These are phyloP conservation scores for Trematomus loennbergii DNA, from an alignment of 2,113 vertebrate species.

Conservation along the genomic window DNA sequence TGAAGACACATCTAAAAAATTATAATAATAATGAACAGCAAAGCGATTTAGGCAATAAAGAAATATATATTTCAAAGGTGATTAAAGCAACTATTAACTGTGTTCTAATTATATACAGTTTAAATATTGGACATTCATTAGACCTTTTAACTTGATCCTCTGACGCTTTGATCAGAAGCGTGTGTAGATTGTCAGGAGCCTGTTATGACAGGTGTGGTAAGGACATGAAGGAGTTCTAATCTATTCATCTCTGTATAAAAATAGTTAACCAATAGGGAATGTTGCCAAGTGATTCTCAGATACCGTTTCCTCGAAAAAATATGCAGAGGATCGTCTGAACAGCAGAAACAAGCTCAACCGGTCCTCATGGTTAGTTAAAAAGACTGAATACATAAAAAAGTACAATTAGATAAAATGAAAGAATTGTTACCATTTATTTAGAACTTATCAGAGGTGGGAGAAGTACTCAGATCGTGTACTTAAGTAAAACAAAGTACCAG, in stretches of 20 bases:
- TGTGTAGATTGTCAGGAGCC: slow-evolving; percentile 33
- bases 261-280: neutral
- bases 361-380: neutral
- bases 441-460: neutral
- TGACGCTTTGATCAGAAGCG: slow-evolving; percentile 38
- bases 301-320: neutral
- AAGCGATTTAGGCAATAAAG: neutral
- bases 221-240: neutral
- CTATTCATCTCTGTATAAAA: slow-evolving; percentile 4
- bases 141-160: slow-evolving; percentile 13
- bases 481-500: no score
- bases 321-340: neutral
- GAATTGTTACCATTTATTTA: neutral
- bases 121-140: slow-evolving; percentile 12
- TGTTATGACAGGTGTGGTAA: slow-evolving; percentile 41
- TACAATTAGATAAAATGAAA: neutral
- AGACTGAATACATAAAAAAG: neutral
- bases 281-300: neutral
- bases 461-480: no score
- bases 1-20: no score
- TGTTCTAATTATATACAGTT: slow-evolving; percentile 11
- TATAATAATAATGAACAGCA: neutral
- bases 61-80: neutral
- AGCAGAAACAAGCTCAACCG: neutral
- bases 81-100: neutral